phyloP scores from a whole-genome alignment of 1,140 invertebrate species.

The Drosophila parabipectinata region DNA sequence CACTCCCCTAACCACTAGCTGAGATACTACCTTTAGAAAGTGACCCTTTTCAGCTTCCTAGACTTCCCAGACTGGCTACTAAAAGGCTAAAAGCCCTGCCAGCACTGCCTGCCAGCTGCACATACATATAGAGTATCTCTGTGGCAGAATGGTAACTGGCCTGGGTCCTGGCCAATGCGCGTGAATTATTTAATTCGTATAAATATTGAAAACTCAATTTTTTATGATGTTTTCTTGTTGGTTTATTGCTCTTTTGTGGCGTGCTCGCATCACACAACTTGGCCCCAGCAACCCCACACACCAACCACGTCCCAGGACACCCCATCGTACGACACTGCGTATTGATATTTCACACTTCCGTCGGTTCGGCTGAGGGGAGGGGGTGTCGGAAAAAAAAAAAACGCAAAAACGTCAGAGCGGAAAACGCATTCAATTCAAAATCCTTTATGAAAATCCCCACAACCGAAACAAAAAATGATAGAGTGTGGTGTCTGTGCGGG shows the following conservation, averaged over 20 bases:
- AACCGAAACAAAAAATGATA: slow-evolving; percentile 6
- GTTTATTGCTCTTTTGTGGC: slow-evolving; percentile 77
- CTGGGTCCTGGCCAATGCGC: slow-evolving; percentile 40
- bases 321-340: slow-evolving; percentile 15
- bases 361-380: not conserved
- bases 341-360: slow-evolving; percentile 51
- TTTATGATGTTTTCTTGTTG: slow-evolving; percentile 78
- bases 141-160: slow-evolving; percentile 3
- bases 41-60: too few relatives aligned
- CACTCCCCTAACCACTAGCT: too few relatives aligned
- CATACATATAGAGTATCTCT: not conserved
- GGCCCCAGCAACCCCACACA: not conserved
- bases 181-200: slow-evolving; percentile 81
- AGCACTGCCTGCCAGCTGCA: not conserved
- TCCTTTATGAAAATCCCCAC: slow-evolving; percentile 25
- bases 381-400: not conserved
- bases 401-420: not conserved
- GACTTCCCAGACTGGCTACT: too few relatives aligned
- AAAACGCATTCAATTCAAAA: slow-evolving; percentile 36
- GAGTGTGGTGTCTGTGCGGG: too few relatives aligned
- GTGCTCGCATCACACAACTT: slow-evolving; percentile 61
- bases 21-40: too few relatives aligned
- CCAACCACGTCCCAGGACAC: slow-evolving; percentile 1
- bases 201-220: slow-evolving; percentile 81
- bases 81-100: too few relatives aligned